phyloP scores from a whole-genome alignment of 2,797 vertebrate genomes.

The Platyrinchus mystaceus region DNA sequence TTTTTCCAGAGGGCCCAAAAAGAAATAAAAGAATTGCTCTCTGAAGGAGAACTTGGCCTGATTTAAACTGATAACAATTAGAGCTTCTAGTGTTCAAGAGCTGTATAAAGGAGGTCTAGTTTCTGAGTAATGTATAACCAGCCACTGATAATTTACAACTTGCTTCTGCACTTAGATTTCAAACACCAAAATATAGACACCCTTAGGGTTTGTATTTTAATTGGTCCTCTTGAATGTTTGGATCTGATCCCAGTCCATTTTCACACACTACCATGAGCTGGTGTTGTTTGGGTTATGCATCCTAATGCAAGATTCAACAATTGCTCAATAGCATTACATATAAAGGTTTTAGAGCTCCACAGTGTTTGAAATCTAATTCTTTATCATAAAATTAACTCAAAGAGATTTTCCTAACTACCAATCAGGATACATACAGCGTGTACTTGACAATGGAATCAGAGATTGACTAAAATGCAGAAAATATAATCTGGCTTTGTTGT shows the following conservation, averaged over 20 bases:
- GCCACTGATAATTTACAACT: background rate
- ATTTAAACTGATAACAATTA: background rate
- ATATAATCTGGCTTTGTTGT: background rate
- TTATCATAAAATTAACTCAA: background rate
- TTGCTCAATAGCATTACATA: background rate
- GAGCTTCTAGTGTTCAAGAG: background rate
- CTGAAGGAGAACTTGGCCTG: background rate
- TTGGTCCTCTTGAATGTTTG: background rate
- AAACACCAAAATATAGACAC: background rate
- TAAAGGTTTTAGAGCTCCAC: background rate
- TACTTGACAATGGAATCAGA: background rate
- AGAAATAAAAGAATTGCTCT: background rate
- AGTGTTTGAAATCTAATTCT: background rate
- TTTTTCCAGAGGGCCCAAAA: background rate
- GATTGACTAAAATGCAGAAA: background rate
- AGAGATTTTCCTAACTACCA: background rate
- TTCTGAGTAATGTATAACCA: background rate
- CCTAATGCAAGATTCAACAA: background rate
- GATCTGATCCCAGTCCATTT: constrained; percentile 31
- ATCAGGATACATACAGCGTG: background rate
- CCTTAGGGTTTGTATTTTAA: background rate
- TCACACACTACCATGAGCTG: background rate
- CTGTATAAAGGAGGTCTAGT: background rate
- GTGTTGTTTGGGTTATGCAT: constrained; percentile 16
- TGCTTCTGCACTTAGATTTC: background rate